Base-by-base conservation (phyloP, 2,797 vertebrate genomes). In the Adrianichthys oophorus region DNA sequence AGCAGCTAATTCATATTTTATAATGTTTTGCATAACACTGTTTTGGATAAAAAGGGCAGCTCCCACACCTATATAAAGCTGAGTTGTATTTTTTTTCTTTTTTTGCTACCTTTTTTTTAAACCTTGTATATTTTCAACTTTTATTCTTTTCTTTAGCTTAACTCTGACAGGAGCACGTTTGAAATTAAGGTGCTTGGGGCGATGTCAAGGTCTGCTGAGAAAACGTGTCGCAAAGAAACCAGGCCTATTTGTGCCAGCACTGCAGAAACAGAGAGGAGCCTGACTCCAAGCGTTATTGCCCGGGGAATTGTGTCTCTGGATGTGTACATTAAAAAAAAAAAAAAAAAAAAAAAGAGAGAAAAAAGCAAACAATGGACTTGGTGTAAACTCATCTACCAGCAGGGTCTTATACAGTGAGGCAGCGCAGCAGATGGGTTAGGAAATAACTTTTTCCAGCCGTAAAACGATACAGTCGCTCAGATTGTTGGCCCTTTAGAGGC, bases 261-360 rank as follows among this genome's bases (percentile, higher is more conserved):
- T 76, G 80, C 79, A 79, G 62, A 84, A 86, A 73, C 63, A 60
- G 48, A 14, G 40, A 55, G 78, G 32, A 32, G 70, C 78, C 78
- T 62, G 52, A 74, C 65, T 68, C 17, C 41, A 7, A 50, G 41
- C 4, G 4, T 56, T 62, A 76, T 76, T 56, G 59, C 62, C 61
- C n/a, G 17, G 70, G 70, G 80, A 74, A 61, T 74, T 63, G 59
- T 68, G 68, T 76, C 62, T 61, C 29, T 55, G 55, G 74, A 68
- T 41, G 59, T 65, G 68, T 67, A 29, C 56, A 59, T 52, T 61
- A 10, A 32, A 10, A 10, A 32, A 32, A 10, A 32, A 10, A 32
- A 32, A 29, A 29, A 8, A 24, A 3, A 24, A 3, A 1, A 7
- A 7, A 7, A 7, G 6, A 7, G 26, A 1, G 8, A 61, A 75